Conservation (phyloP, 2,797 vertebrate genomes). For the Hydrolagus colliei region DNA sequence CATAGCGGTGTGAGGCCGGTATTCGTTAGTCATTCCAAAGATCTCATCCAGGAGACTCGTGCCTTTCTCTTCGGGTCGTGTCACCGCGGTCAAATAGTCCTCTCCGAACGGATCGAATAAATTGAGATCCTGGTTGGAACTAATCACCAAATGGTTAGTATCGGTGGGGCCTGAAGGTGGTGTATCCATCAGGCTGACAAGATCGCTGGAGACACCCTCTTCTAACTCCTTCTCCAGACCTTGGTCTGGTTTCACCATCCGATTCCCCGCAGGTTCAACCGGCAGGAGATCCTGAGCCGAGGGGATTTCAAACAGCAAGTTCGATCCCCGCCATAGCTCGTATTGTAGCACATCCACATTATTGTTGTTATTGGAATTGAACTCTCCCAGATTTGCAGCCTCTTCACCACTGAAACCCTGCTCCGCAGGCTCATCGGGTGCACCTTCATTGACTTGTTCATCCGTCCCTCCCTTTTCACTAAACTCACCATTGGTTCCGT, state of each 20-base stretch:
- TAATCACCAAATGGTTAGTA: constrained; percentile 54
- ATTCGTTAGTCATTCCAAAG: constrained; percentile 52
- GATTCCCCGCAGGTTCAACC: background rate
- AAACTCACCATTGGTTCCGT: constrained; percentile 43
- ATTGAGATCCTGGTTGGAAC: constrained; percentile 39
- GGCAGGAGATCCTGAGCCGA: background rate
- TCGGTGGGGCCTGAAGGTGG: constrained; percentile 33
- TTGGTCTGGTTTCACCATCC: background rate
- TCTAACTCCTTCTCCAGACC: constrained; percentile 34
- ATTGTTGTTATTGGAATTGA: constrained; percentile 69
- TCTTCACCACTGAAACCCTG: constrained; percentile 55
- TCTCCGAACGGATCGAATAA: constrained; percentile 8
- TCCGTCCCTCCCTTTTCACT: constrained; percentile 45
- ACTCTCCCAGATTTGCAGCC: constrained; percentile 47
- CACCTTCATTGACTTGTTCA: constrained; percentile 40
- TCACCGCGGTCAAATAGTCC: background rate
- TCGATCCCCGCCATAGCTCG: background rate
- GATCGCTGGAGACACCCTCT: constrained; percentile 50
- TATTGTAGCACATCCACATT: constrained; percentile 35
- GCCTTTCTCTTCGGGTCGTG: constrained; percentile 43
- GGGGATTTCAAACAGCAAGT: background rate
- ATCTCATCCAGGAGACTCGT: constrained; percentile 60
- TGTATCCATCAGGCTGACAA: constrained; percentile 48
- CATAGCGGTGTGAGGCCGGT: constrained; percentile 43
- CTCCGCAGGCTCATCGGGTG: background rate